These are phyloP conservation scores for Polyergus mexicanus DNA, from an alignment of 1,140 invertebrate species.

Conservation along the genomic window DNA sequence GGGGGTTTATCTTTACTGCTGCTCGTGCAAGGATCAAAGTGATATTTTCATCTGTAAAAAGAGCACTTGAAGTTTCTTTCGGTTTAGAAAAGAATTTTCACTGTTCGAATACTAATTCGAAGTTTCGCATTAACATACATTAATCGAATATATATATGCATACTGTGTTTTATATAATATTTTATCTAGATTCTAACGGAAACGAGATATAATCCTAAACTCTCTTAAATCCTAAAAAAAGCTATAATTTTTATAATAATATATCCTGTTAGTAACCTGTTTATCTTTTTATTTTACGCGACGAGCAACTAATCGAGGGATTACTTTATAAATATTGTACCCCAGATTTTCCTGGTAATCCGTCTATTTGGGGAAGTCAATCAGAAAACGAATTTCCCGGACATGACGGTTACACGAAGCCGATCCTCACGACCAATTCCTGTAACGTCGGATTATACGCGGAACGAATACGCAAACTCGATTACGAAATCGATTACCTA, in stretches of 20 bases:
- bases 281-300: not conserved
- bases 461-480: constrained; percentile 48
- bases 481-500: constrained; percentile 55
- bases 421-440: constrained; percentile 48
- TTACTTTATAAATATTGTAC: constrained; percentile 26
- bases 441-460: constrained; percentile 48
- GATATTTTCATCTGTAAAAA: constrained; percentile 32
- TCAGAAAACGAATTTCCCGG: constrained; percentile 44
- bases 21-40: constrained; percentile 28
- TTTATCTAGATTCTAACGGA: not conserved
- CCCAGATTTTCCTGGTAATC: constrained; percentile 17
- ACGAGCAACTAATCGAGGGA: not conserved
- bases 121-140: not conserved
- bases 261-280: not conserved
- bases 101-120: not conserved
- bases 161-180: not conserved
- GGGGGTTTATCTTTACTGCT: constrained; percentile 20
- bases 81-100: not conserved
- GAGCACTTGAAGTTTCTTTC: not conserved
- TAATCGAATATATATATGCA: not conserved
- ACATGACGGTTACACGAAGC: constrained; percentile 42
- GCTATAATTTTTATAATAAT: not conserved
- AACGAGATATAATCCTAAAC: not conserved
- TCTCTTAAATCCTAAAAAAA: not conserved
- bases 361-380: constrained; percentile 47